These are phyloP conservation scores for Tetramorium alpestre DNA, from an alignment of 1,140 invertebrate species.

Conservation along the genomic window DNA sequence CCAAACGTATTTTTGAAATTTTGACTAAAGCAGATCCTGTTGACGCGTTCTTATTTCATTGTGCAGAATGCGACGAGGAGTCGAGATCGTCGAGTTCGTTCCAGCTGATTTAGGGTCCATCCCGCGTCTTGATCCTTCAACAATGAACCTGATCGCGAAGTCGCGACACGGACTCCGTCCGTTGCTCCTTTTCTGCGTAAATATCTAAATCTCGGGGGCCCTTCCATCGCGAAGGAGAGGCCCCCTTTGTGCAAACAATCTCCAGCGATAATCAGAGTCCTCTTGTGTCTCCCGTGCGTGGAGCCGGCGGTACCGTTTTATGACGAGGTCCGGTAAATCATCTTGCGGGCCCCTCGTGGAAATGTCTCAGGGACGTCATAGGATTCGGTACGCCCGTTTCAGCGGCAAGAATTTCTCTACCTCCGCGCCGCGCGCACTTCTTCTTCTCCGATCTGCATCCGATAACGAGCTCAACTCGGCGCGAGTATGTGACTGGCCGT, in stretches of 20 bases:
- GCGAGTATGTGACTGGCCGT: conserved; percentile 45
- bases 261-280: conserved; percentile 84
- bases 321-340: conserved; percentile 83
- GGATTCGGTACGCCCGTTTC: conserved; percentile 80
- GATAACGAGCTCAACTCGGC: conserved; percentile 79
- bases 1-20: conserved; percentile 18
- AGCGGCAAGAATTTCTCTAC: conserved; percentile 67
- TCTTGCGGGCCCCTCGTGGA: conserved; percentile 75
- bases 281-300: conserved; percentile 80
- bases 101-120: conserved; percentile 51
- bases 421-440: conserved; percentile 67
- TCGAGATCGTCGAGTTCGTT: conserved; percentile 39
- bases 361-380: conserved; percentile 76
- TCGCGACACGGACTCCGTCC: conserved; percentile 61
- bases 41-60: conserved; percentile 19
- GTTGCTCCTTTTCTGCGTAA: conserved; percentile 73
- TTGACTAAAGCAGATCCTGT: conserved; percentile 13
- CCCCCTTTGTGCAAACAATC: conserved; percentile 82
- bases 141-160: conserved; percentile 72
- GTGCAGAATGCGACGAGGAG: neutral
- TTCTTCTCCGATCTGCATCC: conserved; percentile 75
- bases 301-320: conserved; percentile 80
- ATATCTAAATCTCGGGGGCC: conserved; percentile 83
- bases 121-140: conserved; percentile 42
- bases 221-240: conserved; percentile 68